Percentiles rank a stretch among this genome's conserved stretches.
phyloP scores from a whole-genome alignment of 2,113 vertebrate species.

The Halcyon senegalensis region DNA sequence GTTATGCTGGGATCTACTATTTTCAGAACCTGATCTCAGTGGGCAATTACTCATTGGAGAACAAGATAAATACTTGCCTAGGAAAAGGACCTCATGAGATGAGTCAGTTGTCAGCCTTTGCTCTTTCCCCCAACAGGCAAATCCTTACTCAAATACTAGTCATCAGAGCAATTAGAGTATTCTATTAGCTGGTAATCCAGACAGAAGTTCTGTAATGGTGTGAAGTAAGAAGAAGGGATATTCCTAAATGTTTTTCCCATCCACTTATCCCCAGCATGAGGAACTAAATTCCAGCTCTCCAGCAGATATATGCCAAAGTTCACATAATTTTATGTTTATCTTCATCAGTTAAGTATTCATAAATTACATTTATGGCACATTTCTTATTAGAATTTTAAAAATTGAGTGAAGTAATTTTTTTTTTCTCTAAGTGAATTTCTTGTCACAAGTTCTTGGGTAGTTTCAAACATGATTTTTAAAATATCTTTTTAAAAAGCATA shows the following conservation, averaged over 20 bases:
- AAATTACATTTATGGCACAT: neutral
- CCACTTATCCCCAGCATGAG: neutral
- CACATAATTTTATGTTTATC: neutral
- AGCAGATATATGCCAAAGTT: neutral
- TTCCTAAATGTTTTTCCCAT: conserved; percentile 15
- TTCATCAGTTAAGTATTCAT: neutral
- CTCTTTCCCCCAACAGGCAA: neutral
- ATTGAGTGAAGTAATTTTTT: conserved; percentile 7
- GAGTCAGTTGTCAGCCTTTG: neutral
- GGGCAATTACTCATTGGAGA: neutral
- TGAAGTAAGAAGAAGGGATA: conserved; percentile 20
- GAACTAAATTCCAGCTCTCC: neutral
- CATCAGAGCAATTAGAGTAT: conserved; percentile 2
- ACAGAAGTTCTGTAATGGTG: neutral
- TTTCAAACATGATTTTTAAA: conserved; percentile 8
- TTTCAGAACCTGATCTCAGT: neutral
- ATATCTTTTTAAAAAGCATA: neutral
- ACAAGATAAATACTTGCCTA: neutral
- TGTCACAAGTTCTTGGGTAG: neutral
- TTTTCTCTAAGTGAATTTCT: neutral
- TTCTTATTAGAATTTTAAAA: conserved; percentile 16
- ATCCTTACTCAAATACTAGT: conserved; percentile 13
- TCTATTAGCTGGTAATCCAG: neutral
- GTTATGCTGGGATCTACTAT: neutral
- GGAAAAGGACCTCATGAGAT: neutral